Evolutionary conservation across 2,113 vertebrate species (phyloP), one percentile per base, ranked within the genome.

Genomic region (Aldabrachelys gigantea): DNA sequence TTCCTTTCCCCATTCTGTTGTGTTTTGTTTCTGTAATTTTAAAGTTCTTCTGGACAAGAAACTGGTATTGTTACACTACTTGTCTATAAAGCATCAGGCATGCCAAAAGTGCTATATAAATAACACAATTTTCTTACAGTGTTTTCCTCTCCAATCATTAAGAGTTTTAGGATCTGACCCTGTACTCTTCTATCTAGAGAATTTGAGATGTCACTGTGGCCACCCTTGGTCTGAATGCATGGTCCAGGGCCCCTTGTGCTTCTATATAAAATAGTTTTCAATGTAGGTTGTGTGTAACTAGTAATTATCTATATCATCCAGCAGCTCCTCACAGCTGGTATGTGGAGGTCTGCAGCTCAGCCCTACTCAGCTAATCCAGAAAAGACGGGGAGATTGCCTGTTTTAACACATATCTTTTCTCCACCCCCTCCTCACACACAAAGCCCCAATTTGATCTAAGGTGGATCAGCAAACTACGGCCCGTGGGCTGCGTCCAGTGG

Each of bases 151-250:
- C 47, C 0, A 1, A 2, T 47, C 10, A 1, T 21, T 53, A 47
- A 11, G 10, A n/a, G 47, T 24, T 25, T 78, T 41, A 21, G 6
- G 13, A 57, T 10, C 31, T 52, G 54, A 29, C 19, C 1, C 11
- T 16, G 19, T 4, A 41, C 16, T 24, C 5, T n/a, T 17, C 38
- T 53, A 82, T 47, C 56, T 14, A 8, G 25, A 56, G 6, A 24
- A 38, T 57, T 2, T 59, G n/a, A 54, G 29, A 52, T 76, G 11
- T 8, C 2, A 0, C 0, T 10, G 29, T 7, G 24, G 41, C 38
- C 41, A 27, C 12, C 31, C 5, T 27, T 12, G 11, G 44, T 7
- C 47, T 10, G 52, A 79, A 41, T 35, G 57, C 44, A 29, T 31
- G 47, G 13, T 82, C n/a, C 53, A 29, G 24, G 31, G 35, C 72